Percentiles rank a stretch among this genome's conserved stretches.
Evolutionary conservation across 2,113 vertebrate genomes (phyloP).

Genomic region (Trogon melanurus): DNA sequence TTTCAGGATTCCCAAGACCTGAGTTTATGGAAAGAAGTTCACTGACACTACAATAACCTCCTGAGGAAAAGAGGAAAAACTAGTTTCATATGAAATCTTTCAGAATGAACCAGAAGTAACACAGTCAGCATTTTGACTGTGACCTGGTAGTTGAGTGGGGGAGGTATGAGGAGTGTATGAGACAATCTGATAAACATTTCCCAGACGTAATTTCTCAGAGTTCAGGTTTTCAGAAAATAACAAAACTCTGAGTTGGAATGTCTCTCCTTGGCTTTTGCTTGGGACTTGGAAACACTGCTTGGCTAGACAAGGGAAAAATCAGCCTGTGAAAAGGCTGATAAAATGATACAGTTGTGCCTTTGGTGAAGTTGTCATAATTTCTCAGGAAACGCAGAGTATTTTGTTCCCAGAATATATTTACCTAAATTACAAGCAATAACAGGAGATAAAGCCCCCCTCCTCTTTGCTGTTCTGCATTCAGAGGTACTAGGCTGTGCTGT

Average conservation of each 20-base stretch:
- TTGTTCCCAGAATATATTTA: slow-evolving; percentile 43
- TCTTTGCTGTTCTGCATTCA: not conserved
- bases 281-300: not conserved
- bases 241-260: not conserved
- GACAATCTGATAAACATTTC: not conserved
- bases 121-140: not conserved
- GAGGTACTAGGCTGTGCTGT: not conserved
- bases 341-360: not conserved
- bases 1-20: not conserved
- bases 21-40: not conserved
- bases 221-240: slow-evolving; percentile 19
- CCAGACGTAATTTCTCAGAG: not conserved
- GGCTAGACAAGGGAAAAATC: slow-evolving; percentile 2
- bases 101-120: not conserved
- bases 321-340: not conserved
- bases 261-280: not conserved
- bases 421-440: not conserved
- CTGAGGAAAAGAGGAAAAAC: not conserved
- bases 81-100: not conserved
- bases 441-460: not conserved
- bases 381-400: slow-evolving; percentile 16
- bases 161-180: not conserved
- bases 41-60: not conserved
- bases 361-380: slow-evolving; percentile 10
- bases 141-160: not conserved